These are phyloP conservation scores for Vultur gryphus DNA, from an alignment of 2,797 vertebrate species.

Conservation along the genomic window DNA sequence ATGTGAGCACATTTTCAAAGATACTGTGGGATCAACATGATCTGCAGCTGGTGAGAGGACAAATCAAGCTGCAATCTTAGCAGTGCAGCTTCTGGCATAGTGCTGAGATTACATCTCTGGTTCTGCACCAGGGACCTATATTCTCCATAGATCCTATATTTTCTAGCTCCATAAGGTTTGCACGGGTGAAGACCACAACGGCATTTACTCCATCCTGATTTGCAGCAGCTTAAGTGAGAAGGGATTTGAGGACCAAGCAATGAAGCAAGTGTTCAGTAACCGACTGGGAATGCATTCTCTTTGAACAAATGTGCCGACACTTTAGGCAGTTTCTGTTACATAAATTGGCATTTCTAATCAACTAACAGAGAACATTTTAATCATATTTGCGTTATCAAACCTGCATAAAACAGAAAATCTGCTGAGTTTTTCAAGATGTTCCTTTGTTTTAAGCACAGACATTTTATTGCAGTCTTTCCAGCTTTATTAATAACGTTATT, in stretches of 20 bases:
- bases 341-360: slow-evolving; percentile 33
- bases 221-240: not conserved
- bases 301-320: slow-evolving; percentile 13
- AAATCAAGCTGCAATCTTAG: not conserved
- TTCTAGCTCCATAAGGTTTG: not conserved
- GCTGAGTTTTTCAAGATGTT: slow-evolving; percentile 20
- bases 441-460: slow-evolving; percentile 36
- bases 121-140: not conserved
- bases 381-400: slow-evolving; percentile 15
- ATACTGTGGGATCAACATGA: not conserved
- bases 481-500: slow-evolving; percentile 50
- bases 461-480: slow-evolving; percentile 21
- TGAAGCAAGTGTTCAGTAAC: not conserved
- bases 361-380: slow-evolving; percentile 5
- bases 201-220: not conserved
- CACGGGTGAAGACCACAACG: not conserved
- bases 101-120: not conserved
- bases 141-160: not conserved
- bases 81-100: not conserved
- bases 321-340: slow-evolving; percentile 5
- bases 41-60: not conserved
- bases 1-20: not conserved
- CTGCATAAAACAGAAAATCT: slow-evolving; percentile 8
- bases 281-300: not conserved
- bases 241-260: not conserved